Evolutionary conservation across 23 tunicate genomes (phyloP).

Genomic region (Styela plicata): DNA sequence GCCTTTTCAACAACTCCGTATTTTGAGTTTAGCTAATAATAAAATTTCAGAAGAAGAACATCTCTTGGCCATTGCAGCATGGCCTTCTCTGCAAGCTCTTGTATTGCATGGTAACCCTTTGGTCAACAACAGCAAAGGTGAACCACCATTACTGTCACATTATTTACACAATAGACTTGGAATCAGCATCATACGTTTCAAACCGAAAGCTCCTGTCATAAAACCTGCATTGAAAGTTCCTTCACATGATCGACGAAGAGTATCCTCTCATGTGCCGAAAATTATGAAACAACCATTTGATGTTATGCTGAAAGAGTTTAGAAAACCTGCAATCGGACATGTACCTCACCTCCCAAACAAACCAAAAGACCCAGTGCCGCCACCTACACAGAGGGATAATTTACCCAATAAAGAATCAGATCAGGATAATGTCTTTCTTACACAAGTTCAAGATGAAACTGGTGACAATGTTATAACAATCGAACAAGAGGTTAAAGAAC

Average conservation of each 20-base stretch:
- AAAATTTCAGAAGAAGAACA: constrained; percentile 71
- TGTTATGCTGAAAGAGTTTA: constrained; percentile 61
- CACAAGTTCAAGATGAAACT: constrained; percentile 50
- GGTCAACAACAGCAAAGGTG: constrained; percentile 55
- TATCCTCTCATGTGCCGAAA: constrained; percentile 58
- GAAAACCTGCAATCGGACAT: constrained; percentile 26
- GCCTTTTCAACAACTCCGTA: constrained; percentile 75
- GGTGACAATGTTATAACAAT: not conserved
- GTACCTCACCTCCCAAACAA: constrained; percentile 24
- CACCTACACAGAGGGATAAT: not conserved
- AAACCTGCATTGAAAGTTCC: constrained; percentile 63
- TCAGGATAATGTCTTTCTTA: constrained; percentile 71
- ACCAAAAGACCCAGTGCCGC: not conserved
- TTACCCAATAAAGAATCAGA: constrained; percentile 1
- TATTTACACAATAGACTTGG: constrained; percentile 65
- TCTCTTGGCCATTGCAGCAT: constrained; percentile 80
- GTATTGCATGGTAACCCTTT: constrained; percentile 72
- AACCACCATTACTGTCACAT: constrained; percentile 78
- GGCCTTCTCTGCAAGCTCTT: constrained; percentile 78
- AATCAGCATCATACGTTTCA: constrained; percentile 55
- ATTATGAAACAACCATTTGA: constrained; percentile 92
- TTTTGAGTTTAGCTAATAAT: constrained; percentile 71
- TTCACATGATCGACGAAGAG: constrained; percentile 58
- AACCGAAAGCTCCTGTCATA: constrained; percentile 42
- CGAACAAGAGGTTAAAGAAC: too few relatives aligned